These are phyloP conservation scores for Heliocidaris tuberculata DNA, from an alignment of 35 echinoderm and acorn worm species.

Conservation along the genomic window DNA sequence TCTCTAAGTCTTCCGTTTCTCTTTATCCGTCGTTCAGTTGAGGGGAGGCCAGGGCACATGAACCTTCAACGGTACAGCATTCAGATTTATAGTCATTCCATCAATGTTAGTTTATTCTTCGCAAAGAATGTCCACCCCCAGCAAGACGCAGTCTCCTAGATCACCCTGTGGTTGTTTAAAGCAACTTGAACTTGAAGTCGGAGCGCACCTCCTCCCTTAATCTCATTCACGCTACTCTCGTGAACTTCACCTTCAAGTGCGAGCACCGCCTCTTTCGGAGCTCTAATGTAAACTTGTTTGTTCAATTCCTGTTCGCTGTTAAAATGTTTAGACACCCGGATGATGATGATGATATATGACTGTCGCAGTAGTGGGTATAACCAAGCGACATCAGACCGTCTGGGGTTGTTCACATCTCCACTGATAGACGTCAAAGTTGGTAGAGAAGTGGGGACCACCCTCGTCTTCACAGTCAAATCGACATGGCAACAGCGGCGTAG, in stretches of 20 bases:
- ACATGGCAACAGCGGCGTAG: background rate
- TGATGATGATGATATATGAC: conserved; percentile 44
- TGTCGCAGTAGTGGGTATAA: conserved; percentile 26
- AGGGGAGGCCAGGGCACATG: too few relatives aligned
- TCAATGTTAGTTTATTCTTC: background rate
- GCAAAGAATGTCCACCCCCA: background rate
- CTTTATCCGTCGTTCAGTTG: too few relatives aligned
- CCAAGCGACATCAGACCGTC: conserved; percentile 2
- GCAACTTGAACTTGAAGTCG: background rate
- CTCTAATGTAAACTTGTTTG: conserved; percentile 33
- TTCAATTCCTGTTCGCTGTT: conserved; percentile 37
- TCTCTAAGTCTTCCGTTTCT: too few relatives aligned
- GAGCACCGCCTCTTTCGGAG: background rate
- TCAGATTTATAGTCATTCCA: background rate
- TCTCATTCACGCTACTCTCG: background rate
- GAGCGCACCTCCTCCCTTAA: background rate
- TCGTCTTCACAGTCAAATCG: background rate
- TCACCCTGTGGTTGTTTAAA: background rate
- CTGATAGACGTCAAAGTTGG: background rate
- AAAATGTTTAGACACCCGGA: conserved; percentile 34
- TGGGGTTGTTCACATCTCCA: conserved; percentile 11
- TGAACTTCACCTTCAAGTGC: conserved; percentile 30
- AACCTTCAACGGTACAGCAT: too few relatives aligned
- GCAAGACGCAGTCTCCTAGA: background rate
- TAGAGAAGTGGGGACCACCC: conserved; percentile 25